Conservation (phyloP, 2,113 vertebrate species). For the Columbina picui region DNA sequence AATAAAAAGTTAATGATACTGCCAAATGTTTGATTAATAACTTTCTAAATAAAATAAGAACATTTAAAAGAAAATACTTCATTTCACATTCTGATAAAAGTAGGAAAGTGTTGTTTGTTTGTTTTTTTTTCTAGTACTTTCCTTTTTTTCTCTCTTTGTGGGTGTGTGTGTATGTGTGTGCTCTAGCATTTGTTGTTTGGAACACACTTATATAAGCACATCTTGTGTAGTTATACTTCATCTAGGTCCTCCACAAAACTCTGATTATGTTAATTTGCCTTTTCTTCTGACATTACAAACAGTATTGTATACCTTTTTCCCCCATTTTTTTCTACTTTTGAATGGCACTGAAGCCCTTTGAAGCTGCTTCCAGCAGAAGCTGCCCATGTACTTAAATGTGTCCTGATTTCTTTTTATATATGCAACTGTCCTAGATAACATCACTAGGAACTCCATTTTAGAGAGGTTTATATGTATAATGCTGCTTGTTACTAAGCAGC, state of each 20-base stretch:
- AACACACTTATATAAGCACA: not conserved
- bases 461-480: not conserved
- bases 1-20: fast-evolving
- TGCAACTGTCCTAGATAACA: not conserved
- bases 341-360: not conserved
- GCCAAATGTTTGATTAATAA: not conserved
- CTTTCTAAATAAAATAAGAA: not conserved
- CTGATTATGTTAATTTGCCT: not conserved
- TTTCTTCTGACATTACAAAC: not conserved
- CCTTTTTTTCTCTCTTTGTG: fast-evolving
- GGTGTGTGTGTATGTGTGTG: not conserved
- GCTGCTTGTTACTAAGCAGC: not conserved
- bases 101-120: fast-evolving
- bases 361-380: not conserved
- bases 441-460: not conserved
- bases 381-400: not conserved
- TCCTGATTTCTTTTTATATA: not conserved
- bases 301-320: not conserved
- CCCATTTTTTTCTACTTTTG: not conserved
- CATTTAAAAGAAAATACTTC: not conserved
- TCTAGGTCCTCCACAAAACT: not conserved
- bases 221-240: not conserved
- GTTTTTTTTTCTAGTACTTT: not conserved
- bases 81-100: not conserved
- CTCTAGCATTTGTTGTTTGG: not conserved